These are phyloP conservation scores for Saguinus imperator DNA, from an alignment of 2,113 vertebrate genomes.

Conservation along the genomic window DNA sequence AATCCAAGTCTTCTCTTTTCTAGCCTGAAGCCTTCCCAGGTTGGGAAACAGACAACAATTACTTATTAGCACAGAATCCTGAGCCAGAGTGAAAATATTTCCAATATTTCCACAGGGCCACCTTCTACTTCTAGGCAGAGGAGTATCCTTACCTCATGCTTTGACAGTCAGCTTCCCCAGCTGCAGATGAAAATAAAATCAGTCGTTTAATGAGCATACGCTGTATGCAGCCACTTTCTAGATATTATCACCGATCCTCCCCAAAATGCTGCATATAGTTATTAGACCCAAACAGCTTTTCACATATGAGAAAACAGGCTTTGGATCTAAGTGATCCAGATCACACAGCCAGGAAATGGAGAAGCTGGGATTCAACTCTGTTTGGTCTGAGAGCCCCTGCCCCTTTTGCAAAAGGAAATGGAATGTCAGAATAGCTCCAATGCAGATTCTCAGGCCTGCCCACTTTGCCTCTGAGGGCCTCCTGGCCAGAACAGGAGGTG, in stretches of 20 bases:
- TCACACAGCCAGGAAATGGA: background rate
- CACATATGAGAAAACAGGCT: background rate
- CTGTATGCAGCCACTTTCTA: background rate
- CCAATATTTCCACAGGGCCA: background rate
- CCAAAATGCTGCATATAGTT: background rate
- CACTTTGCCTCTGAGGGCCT: background rate
- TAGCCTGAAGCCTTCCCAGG: accelerated
- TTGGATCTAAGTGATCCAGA: background rate
- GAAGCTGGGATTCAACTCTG: accelerated
- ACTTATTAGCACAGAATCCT: background rate
- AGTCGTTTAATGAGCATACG: background rate
- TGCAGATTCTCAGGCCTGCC: background rate
- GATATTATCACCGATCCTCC: background rate
- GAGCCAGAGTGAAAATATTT: background rate
- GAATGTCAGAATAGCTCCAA: background rate
- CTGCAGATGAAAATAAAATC: background rate
- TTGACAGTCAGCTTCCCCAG: background rate
- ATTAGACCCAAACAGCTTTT: background rate
- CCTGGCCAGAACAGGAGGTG: background rate
- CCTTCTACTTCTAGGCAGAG: background rate
- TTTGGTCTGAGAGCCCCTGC: background rate
- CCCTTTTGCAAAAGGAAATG: background rate
- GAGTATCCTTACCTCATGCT: background rate
- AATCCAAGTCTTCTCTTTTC: background rate
- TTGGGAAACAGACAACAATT: background rate